phyloP scores from a whole-genome alignment of 2,113 vertebrate species.

The Lichenostomus cassidix region DNA sequence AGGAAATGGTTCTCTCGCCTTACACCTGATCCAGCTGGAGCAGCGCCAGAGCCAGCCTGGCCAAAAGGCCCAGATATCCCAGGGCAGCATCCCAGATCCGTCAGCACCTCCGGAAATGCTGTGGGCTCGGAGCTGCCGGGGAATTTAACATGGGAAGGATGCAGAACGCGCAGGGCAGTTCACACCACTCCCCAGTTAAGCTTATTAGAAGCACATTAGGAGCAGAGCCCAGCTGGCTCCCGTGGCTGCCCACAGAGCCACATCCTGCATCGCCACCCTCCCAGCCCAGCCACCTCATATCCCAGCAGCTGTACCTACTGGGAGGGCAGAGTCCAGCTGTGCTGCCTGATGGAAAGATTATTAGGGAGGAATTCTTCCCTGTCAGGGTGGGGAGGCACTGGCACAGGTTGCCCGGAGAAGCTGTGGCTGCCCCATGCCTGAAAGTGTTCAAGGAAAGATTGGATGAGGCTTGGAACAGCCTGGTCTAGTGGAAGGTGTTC shows the following conservation, averaged over 20 bases:
- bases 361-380: neutral
- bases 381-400: neutral
- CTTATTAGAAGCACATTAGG: conserved; percentile 22
- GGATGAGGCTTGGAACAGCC: neutral
- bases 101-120: fast-evolving
- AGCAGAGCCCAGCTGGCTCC: conserved; percentile 35
- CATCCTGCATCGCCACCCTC: neutral
- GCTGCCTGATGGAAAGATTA: neutral
- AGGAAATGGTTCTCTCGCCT: neutral
- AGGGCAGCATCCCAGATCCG: neutral
- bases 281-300: neutral
- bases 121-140: neutral
- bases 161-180: neutral
- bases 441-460: neutral
- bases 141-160: neutral
- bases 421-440: neutral
- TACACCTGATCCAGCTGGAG: neutral
- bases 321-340: neutral
- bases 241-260: neutral
- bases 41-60: neutral
- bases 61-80: neutral
- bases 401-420: neutral
- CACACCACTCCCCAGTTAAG: neutral
- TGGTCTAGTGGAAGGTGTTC: neutral
- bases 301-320: neutral